Evolutionary conservation across 2,888 invertebrate species (phyloP).

Genomic region (Macaria liturata): DNA sequence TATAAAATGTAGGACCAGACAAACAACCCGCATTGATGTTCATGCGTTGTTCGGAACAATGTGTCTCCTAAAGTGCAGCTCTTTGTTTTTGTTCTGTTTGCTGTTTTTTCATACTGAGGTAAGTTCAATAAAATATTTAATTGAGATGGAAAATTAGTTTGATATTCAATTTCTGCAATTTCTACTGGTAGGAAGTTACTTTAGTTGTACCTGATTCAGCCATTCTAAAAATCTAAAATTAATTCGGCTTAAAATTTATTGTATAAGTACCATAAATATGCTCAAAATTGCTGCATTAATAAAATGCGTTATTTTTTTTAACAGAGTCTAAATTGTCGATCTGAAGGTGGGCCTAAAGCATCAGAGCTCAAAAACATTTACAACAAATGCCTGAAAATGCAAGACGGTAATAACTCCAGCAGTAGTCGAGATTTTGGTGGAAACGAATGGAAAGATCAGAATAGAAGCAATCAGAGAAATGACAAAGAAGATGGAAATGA

Average conservation of each 20-base stretch:
- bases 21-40: conserved; percentile 42
- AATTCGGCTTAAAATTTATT: too few species aligned
- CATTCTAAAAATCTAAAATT: too few species aligned
- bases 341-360: conserved; percentile 83
- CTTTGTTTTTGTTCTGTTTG: conserved; percentile 46
- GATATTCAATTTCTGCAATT: not conserved
- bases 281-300: too few species aligned
- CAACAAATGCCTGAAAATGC: conserved; percentile 80
- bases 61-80: conserved; percentile 47
- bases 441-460: conserved; percentile 55
- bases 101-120: conserved; percentile 51
- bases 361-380: conserved; percentile 83
- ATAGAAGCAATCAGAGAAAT: conserved; percentile 46
- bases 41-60: conserved; percentile 44
- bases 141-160: not conserved
- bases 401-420: conserved; percentile 55
- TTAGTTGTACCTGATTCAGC: too few species aligned
- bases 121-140: conserved; percentile 34
- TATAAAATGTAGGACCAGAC: conserved; percentile 46
- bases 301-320: too few species aligned
- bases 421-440: conserved; percentile 47
- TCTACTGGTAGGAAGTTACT: too few species aligned
- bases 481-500: conserved; percentile 42
- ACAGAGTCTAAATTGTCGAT: conserved; percentile 83
- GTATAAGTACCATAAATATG: too few species aligned